A percentile compares a stretch with the other conserved stretches of the same genome.
Conservation (phyloP, 2,888 invertebrate genomes). For the Pristionchus japonicus region DNA sequence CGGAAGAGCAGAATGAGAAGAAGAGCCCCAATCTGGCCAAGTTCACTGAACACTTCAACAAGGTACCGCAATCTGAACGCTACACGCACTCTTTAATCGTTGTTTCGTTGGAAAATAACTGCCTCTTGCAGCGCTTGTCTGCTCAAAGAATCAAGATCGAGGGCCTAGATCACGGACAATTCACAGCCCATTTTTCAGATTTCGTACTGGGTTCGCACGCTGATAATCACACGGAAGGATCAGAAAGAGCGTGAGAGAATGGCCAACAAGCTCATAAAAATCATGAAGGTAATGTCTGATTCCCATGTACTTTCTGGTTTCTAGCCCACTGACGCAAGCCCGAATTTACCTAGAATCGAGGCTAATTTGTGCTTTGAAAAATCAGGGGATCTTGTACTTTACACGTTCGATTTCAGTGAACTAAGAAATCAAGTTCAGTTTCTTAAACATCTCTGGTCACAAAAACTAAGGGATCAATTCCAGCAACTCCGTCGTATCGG, state of each 20-base stretch:
- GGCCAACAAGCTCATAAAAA: conserved; percentile 86
- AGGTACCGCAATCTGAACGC: too few relatives aligned
- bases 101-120: too few relatives aligned
- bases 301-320: background rate
- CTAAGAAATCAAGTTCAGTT: too few relatives aligned
- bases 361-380: background rate
- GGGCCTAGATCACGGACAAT: background rate
- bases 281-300: conserved; percentile 85
- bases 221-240: conserved; percentile 90
- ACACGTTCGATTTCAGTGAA: too few relatives aligned
- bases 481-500: conserved; percentile 92
- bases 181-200: conserved; percentile 53
- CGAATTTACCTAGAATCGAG: background rate
- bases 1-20: conserved; percentile 96
- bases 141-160: too few relatives aligned
- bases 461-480: too few relatives aligned
- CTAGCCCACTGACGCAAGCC: background rate
- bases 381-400: too few relatives aligned
- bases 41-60: conserved; percentile 99
- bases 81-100: too few relatives aligned
- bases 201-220: conserved; percentile 85
- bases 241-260: conserved; percentile 95
- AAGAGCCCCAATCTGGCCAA: conserved; percentile 94
- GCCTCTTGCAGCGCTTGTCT: too few relatives aligned
- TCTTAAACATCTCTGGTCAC: too few relatives aligned